phyloP scores from a whole-genome alignment of 2,113 vertebrate genomes.

The Hystrix brachyura region DNA sequence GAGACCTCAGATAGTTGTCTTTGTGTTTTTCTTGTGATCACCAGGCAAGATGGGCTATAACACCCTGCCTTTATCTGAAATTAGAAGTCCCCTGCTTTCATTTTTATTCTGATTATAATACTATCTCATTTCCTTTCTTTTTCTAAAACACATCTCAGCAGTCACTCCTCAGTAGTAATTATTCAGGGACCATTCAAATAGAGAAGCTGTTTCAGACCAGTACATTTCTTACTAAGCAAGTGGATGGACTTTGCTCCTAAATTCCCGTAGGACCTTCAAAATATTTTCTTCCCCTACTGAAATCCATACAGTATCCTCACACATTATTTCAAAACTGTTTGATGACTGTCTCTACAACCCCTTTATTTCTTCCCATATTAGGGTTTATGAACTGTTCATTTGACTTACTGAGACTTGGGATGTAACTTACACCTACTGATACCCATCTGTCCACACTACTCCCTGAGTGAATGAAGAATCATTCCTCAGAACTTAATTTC shows the following conservation, averaged over 20 bases:
- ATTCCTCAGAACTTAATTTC: not conserved
- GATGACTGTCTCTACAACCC: not conserved
- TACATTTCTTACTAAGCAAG: constrained; percentile 24
- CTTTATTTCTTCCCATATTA: constrained; percentile 1
- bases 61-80: not conserved
- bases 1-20: not conserved
- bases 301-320: not conserved
- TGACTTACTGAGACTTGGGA: not conserved
- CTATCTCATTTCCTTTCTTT: not conserved
- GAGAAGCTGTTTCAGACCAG: not conserved
- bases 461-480: not conserved
- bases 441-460: not conserved
- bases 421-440: not conserved
- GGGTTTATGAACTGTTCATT: not conserved
- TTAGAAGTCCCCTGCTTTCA: not conserved
- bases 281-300: not conserved
- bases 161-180: not conserved
- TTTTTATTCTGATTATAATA: constrained; percentile 24
- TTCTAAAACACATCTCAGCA: not conserved
- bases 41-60: not conserved
- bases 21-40: not conserved
- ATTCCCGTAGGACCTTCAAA: not conserved
- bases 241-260: not conserved
- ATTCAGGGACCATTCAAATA: not conserved
- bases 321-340: not conserved